Evolutionary conservation across 2,888 invertebrate species (phyloP).

Genomic region (Drosophila yooni): DNA sequence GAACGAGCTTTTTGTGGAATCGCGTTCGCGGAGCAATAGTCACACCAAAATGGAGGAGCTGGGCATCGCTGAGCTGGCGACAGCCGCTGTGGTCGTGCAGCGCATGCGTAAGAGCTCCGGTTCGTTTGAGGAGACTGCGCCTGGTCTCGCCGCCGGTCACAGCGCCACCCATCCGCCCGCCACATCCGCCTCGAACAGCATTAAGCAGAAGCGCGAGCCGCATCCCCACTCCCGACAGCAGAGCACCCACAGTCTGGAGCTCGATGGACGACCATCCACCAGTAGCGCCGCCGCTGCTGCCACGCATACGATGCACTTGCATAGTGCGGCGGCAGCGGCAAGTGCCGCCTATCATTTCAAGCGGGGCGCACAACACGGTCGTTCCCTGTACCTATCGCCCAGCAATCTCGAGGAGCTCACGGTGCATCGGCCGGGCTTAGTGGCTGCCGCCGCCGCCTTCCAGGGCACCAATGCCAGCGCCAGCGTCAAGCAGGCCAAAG

Average conservation of each 20-base stretch:
- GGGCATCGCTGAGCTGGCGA: conserved; percentile 75
- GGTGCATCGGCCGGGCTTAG: conserved; percentile 82
- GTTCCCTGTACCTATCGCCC: conserved; percentile 84
- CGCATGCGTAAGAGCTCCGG: conserved; percentile 79
- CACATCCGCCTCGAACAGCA: conserved; percentile 74
- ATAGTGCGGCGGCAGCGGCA: conserved; percentile 82
- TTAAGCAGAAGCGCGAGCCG: conserved; percentile 81
- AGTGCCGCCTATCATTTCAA: conserved; percentile 83
- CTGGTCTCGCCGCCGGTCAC: conserved; percentile 59
- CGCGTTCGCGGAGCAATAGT: conserved; percentile 84
- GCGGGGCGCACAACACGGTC: conserved; percentile 84
- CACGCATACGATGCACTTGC: conserved; percentile 77
- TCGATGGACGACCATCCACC: conserved; percentile 83
- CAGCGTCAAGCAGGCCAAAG: conserved; percentile 83
- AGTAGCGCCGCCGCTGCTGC: conserved; percentile 59
- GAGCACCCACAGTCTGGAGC: conserved; percentile 84
- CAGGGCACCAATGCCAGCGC: conserved; percentile 85
- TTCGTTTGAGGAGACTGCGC: conserved; percentile 81
- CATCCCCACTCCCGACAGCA: conserved; percentile 83
- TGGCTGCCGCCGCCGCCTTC: conserved; percentile 83
- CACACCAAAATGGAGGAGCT: conserved; percentile 84
- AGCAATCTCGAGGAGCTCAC: conserved; percentile 84
- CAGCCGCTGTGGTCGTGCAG: conserved; percentile 69
- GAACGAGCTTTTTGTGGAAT: conserved; percentile 83
- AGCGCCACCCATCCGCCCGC: conserved; percentile 73